phyloP scores from a whole-genome alignment of 2,797 vertebrate species.

The Erpetoichthys calabaricus region DNA sequence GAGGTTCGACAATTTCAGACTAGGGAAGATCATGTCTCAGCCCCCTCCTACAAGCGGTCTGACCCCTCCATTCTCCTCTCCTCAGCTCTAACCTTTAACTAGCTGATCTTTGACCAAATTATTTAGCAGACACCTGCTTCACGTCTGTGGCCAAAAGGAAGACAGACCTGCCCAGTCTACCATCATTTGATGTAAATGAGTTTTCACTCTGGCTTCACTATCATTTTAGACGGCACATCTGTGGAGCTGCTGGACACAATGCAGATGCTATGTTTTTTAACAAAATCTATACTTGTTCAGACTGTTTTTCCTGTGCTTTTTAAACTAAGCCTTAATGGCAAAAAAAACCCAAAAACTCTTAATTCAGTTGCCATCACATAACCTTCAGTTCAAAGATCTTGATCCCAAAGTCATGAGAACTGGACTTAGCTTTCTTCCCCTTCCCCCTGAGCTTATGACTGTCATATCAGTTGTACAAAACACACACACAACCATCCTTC shows the following conservation, averaged over 20 bases:
- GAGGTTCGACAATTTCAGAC: constrained; percentile 81
- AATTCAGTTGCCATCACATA: background rate
- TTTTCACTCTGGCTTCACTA: constrained; percentile 51
- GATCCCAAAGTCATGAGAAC: background rate
- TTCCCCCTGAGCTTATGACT: too few relatives aligned
- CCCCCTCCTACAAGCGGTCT: constrained; percentile 62
- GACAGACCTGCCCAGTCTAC: constrained; percentile 43
- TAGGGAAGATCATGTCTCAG: constrained; percentile 81
- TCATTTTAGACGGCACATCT: constrained; percentile 56
- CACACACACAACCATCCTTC: too few relatives aligned
- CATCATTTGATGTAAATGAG: constrained; percentile 74
- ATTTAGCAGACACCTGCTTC: constrained; percentile 97
- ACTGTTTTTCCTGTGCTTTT: background rate
- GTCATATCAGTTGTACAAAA: too few relatives aligned
- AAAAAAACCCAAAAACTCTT: background rate
- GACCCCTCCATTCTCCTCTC: constrained; percentile 75
- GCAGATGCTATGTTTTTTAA: constrained; percentile 14
- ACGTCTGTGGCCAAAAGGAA: constrained; percentile 55
- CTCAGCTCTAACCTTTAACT: constrained; percentile 85
- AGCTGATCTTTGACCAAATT: constrained; percentile 98
- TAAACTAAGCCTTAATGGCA: too few relatives aligned
- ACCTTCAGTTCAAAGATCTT: background rate
- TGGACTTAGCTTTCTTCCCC: too few relatives aligned
- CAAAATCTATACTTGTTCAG: constrained; percentile 10
- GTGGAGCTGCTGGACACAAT: constrained; percentile 36